These are phyloP conservation scores for Cebidichthys violaceus DNA, from an alignment of 2,113 vertebrate genomes.

Conservation along the genomic window DNA sequence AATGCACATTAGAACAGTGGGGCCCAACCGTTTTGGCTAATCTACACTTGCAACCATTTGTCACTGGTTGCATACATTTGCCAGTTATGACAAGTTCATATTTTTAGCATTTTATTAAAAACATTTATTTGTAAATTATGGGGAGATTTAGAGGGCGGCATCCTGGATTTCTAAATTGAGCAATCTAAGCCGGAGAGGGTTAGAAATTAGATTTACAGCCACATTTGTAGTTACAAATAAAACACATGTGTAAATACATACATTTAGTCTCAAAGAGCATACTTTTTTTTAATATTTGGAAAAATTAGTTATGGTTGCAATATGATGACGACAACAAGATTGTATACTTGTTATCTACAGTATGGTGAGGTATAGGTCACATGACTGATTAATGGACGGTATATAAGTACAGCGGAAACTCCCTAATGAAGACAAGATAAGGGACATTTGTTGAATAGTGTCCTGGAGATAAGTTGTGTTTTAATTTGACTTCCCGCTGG, in stretches of 20 bases:
- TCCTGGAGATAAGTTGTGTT: neutral
- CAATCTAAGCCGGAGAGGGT: neutral
- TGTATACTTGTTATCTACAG: neutral
- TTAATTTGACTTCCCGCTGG: neutral
- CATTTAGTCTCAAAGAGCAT: neutral
- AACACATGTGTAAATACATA: neutral
- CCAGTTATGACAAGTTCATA: neutral
- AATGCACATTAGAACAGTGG: neutral
- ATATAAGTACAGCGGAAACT: neutral
- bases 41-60: neutral
- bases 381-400: neutral
- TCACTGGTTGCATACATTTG: neutral
- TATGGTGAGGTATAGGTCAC: neutral
- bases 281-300: neutral
- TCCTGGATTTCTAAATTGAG: neutral
- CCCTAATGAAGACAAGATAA: neutral
- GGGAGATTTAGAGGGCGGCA: neutral
- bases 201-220: neutral
- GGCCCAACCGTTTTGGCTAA: neutral
- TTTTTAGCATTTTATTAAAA: neutral
- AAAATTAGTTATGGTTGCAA: neutral
- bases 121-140: neutral
- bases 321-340: neutral
- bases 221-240: neutral
- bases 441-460: neutral